These are phyloP conservation scores for Squalus acanthias DNA, from an alignment of 2,797 vertebrate genomes.

Conservation along the genomic window DNA sequence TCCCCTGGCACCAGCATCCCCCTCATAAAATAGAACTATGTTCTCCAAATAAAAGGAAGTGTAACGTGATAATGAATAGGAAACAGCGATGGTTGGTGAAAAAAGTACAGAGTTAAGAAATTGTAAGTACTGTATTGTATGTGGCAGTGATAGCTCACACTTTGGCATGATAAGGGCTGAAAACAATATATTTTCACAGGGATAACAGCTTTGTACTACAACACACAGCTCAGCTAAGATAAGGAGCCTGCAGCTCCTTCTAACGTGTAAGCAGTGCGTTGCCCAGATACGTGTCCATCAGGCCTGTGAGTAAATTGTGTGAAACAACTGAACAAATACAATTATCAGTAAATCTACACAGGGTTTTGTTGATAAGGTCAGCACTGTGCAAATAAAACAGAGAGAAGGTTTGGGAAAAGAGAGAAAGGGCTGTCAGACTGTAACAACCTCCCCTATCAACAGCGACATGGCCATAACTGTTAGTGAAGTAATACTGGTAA, in stretches of 20 bases:
- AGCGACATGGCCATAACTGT: not conserved
- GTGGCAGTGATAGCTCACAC: not conserved
- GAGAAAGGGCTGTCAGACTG: not conserved
- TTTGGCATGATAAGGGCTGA: not conserved
- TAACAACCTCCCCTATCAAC: not conserved
- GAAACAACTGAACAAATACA: constrained; percentile 31
- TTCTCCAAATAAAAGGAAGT: not conserved
- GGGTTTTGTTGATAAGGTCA: constrained; percentile 21
- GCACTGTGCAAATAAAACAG: not conserved
- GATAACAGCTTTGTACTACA: not conserved
- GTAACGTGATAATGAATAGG: not conserved
- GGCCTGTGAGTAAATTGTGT: not conserved
- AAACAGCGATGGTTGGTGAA: not conserved
- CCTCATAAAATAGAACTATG: not conserved
- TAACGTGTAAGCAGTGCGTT: not conserved
- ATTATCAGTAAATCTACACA: constrained; percentile 30
- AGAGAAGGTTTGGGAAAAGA: not conserved
- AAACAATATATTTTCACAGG: not conserved
- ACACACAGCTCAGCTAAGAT: not conserved
- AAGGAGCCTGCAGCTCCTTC: not conserved
- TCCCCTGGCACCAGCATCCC: not conserved
- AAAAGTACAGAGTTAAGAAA: not conserved
- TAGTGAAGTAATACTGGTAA: not conserved
- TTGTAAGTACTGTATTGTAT: not conserved
- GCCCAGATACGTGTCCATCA: constrained; percentile 7